A percentile compares a stretch with the other conserved stretches of the same genome.
These are phyloP conservation scores for Melieria picta DNA, from an alignment of 2,888 invertebrate genomes.

Conservation along the genomic window DNA sequence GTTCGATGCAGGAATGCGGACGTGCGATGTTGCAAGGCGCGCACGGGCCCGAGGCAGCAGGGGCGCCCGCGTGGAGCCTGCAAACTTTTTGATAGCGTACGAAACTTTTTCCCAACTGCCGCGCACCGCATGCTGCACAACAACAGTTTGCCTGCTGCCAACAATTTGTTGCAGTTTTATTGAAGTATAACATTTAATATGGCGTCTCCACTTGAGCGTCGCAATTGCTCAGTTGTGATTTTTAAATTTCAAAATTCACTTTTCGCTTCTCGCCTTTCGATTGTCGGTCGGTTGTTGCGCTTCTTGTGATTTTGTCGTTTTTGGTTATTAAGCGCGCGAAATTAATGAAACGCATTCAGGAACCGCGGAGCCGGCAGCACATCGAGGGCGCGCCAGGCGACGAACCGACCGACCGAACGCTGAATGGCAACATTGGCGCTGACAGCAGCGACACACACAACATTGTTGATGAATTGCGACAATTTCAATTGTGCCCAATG, in stretches of 20 bases:
- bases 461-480: conserved; percentile 27
- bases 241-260: conserved; percentile 12
- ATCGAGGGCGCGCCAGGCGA: background rate
- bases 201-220: conserved; percentile 50
- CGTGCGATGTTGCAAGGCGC: conserved; percentile 22
- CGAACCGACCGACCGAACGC: background rate
- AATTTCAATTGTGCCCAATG: conserved; percentile 18
- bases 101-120: no score
- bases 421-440: conserved; percentile 8
- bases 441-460: conserved; percentile 9
- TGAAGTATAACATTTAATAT: conserved; percentile 58
- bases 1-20: conserved; percentile 36
- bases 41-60: background rate
- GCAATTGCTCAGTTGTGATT: conserved; percentile 24
- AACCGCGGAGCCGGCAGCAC: background rate
- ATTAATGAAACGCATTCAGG: background rate
- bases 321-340: background rate
- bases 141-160: conserved; percentile 14
- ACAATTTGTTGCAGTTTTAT: conserved; percentile 47
- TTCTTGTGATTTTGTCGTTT: background rate
- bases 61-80: background rate
- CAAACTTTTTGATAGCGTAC: background rate
- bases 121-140: no score
- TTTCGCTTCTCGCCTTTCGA: background rate
- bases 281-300: no score